These are phyloP conservation scores for Semnornis frantzii DNA, from an alignment of 2,113 vertebrate species.

Conservation along the genomic window DNA sequence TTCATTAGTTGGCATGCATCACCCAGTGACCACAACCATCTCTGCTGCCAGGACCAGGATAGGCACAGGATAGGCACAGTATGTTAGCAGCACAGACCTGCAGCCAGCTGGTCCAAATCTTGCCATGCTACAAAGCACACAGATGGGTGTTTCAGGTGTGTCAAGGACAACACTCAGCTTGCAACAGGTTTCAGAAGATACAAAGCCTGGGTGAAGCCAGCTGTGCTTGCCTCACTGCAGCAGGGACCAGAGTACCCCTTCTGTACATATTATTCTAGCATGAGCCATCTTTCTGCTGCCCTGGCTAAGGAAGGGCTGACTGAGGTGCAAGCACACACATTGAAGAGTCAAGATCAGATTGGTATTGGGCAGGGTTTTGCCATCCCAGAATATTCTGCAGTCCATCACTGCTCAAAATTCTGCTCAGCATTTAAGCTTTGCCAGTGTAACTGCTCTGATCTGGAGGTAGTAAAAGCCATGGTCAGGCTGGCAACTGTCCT, in stretches of 20 bases:
- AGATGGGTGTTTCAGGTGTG: not conserved
- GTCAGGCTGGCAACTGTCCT: not conserved
- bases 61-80: not conserved
- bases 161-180: not conserved
- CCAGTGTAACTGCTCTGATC: not conserved
- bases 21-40: not conserved
- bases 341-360: not conserved
- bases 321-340: not conserved
- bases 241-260: not conserved
- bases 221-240: not conserved
- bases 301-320: not conserved
- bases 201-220: not conserved
- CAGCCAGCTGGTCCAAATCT: not conserved
- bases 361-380: not conserved
- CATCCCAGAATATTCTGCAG: not conserved
- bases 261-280: rapidly evolving
- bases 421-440: not conserved
- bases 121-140: not conserved
- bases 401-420: not conserved
- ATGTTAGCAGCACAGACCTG: not conserved
- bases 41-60: not conserved
- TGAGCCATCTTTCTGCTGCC: not conserved
- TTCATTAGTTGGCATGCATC: not conserved
- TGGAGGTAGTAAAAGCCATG: not conserved
- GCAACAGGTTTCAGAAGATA: not conserved